Evolutionary conservation across 2,113 vertebrate genomes (phyloP).

Genomic region (Neogale vison): DNA sequence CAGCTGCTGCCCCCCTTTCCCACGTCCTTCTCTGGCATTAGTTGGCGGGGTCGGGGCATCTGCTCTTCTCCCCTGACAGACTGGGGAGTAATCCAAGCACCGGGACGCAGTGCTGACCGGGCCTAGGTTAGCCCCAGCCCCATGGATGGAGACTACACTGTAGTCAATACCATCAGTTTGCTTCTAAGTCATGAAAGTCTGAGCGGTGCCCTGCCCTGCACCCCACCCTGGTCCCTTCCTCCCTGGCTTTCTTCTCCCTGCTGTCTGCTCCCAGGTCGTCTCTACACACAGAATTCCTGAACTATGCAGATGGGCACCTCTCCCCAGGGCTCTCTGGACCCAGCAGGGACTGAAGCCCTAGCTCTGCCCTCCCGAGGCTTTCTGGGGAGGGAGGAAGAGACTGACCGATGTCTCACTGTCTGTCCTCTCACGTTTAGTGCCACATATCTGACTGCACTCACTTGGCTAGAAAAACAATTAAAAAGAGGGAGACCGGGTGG

Average conservation of each 20-base stretch:
- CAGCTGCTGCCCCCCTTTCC: background rate
- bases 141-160: fast-evolving
- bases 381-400: background rate
- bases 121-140: background rate
- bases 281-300: background rate
- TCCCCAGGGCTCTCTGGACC: background rate
- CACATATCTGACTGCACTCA: background rate
- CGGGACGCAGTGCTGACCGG: background rate
- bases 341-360: fast-evolving
- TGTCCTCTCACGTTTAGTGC: background rate
- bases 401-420: background rate
- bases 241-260: background rate
- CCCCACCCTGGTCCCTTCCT: background rate
- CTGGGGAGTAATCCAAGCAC: fast-evolving
- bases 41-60: background rate
- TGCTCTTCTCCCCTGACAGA: background rate
- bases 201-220: fast-evolving
- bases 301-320: fast-evolving
- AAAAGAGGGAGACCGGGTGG: background rate
- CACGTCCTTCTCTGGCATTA: background rate
- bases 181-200: background rate
- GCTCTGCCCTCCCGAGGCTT: background rate
- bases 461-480: background rate
- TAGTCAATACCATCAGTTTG: fast-evolving
- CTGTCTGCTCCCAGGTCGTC: background rate